Evolutionary conservation across 1,140 invertebrate species (phyloP).

Genomic region (Neodiprion pinetum): DNA sequence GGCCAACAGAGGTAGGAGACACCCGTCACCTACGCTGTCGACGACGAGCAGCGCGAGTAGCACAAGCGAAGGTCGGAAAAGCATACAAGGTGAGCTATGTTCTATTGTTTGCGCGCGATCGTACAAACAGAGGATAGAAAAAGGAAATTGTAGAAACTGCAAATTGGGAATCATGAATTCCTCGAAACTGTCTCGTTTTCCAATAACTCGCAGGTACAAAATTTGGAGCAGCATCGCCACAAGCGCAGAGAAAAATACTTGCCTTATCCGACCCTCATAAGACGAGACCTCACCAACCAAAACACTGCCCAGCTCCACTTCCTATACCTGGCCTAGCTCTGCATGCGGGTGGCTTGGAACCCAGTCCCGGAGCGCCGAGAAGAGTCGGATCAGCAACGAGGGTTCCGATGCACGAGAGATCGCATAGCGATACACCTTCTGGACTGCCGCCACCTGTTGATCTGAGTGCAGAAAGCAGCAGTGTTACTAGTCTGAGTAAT

Average conservation of each 20-base stretch:
- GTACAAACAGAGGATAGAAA: not conserved
- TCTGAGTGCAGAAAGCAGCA: conserved; percentile 92
- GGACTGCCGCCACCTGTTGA: conserved; percentile 84
- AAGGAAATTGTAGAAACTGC: not conserved
- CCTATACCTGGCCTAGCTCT: conserved; percentile 60
- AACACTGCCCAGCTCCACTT: conserved; percentile 65
- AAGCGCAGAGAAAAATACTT: conserved; percentile 92
- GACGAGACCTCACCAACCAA: conserved; percentile 84
- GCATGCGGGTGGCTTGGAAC: conserved; percentile 61
- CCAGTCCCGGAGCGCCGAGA: conserved; percentile 72
- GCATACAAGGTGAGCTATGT: conserved; percentile 52
- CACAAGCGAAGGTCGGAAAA: conserved; percentile 80
- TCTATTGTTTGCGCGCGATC: conserved; percentile 7
- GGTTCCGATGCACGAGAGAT: conserved; percentile 80
- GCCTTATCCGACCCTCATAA: conserved; percentile 87
- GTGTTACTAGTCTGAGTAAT: conserved; percentile 91
- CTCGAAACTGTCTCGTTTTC: not conserved
- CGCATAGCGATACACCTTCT: conserved; percentile 87
- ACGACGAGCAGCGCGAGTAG: conserved; percentile 90
- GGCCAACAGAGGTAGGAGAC: conserved; percentile 69
- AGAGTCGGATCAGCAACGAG: conserved; percentile 69
- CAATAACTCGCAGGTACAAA: conserved; percentile 63
- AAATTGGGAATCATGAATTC: not conserved
- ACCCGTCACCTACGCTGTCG: conserved; percentile 86
- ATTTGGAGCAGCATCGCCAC: conserved; percentile 92